Percentiles rank a stretch among this genome's conserved stretches.
phyloP scores from a whole-genome alignment of 2,888 invertebrate genomes.

The Andrena bicolor region DNA sequence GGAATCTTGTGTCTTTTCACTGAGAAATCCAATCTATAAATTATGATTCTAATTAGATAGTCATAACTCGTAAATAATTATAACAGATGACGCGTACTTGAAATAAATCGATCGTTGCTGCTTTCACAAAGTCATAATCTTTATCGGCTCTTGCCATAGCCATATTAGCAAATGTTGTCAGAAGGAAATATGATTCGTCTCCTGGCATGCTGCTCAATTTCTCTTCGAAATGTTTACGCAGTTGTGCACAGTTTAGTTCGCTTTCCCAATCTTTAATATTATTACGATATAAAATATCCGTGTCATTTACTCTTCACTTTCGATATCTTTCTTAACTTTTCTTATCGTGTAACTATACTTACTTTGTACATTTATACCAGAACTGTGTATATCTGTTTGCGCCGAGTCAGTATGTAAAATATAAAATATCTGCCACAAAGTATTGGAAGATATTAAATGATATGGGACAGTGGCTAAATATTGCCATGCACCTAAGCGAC shows the following conservation, averaged over 20 bases:
- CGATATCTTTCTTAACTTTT: slow-evolving; percentile 6
- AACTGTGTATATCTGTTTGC: slow-evolving; percentile 77
- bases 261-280: slow-evolving; percentile 80
- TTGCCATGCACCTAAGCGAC: slow-evolving; percentile 92
- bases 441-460: slow-evolving; percentile 86
- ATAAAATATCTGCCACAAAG: slow-evolving; percentile 89
- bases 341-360: slow-evolving; percentile 19
- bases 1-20: slow-evolving; percentile 89
- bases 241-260: slow-evolving; percentile 85
- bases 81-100: slow-evolving; percentile 85
- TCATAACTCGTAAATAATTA: not conserved
- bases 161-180: slow-evolving; percentile 93
- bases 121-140: slow-evolving; percentile 89
- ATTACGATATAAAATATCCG: slow-evolving; percentile 16
- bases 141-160: slow-evolving; percentile 88
- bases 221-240: slow-evolving; percentile 88
- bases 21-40: slow-evolving; percentile 91
- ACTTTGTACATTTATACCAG: slow-evolving; percentile 64
- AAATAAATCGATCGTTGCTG: slow-evolving; percentile 89
- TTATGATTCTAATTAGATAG: slow-evolving; percentile 45
- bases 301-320: not conserved
- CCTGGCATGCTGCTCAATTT: slow-evolving; percentile 88
- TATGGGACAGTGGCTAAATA: slow-evolving; percentile 92
- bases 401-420: slow-evolving; percentile 87
- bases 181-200: slow-evolving; percentile 91